These are phyloP conservation scores for Neogale vison DNA, from an alignment of 2,113 vertebrate genomes.

Conservation along the genomic window DNA sequence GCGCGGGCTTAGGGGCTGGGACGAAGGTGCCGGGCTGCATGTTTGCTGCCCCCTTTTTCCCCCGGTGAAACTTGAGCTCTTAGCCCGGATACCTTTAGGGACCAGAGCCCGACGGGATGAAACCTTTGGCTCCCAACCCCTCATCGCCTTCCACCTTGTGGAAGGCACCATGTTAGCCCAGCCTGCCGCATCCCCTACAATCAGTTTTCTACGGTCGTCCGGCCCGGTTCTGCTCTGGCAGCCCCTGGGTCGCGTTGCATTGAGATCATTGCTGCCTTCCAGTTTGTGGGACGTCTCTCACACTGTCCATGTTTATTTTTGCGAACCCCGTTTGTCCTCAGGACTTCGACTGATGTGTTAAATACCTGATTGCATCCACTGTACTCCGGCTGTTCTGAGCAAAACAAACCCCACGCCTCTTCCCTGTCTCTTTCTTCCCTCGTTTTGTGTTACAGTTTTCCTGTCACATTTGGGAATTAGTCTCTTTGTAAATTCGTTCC, in stretches of 20 bases:
- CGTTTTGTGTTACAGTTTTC: not conserved
- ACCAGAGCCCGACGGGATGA: not conserved
- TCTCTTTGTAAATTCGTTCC: slow-evolving; percentile 24
- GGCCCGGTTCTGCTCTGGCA: not conserved
- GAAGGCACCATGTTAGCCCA: slow-evolving; percentile 29
- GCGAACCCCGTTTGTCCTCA: not conserved
- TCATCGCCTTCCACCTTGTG: not conserved
- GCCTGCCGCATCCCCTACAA: slow-evolving; percentile 8
- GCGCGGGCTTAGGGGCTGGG: not conserved
- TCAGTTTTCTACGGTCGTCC: not conserved
- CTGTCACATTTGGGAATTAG: not conserved
- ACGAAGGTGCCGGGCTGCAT: not conserved
- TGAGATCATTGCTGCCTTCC: not conserved
- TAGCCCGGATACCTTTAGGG: not conserved
- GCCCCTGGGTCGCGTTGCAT: not conserved
- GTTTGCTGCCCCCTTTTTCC: not conserved
- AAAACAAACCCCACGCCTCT: not conserved
- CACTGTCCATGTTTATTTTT: not conserved
- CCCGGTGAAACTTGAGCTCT: slow-evolving; percentile 55
- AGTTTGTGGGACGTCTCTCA: not conserved
- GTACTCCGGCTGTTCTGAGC: not conserved
- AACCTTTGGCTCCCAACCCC: not conserved
- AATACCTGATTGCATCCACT: not conserved
- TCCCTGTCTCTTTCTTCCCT: not conserved
- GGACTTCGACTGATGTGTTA: not conserved